These are phyloP conservation scores for Notamacropus eugenii DNA, from an alignment of 2,797 vertebrate genomes.

Conservation along the genomic window DNA sequence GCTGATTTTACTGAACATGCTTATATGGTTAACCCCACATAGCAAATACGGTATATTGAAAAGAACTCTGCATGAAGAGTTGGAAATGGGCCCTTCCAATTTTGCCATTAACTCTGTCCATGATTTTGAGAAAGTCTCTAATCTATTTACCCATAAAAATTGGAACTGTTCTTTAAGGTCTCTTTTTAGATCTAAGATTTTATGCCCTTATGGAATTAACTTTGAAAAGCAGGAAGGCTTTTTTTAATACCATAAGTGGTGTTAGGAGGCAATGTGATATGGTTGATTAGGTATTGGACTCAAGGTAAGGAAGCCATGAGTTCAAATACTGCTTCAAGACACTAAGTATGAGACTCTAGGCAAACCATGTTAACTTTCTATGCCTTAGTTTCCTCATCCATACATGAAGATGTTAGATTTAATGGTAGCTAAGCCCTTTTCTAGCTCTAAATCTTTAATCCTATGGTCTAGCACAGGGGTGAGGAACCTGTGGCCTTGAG, in stretches of 20 bases:
- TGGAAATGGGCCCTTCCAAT: background rate
- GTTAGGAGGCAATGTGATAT: background rate
- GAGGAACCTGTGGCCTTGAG: too few species aligned
- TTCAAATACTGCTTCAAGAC: background rate
- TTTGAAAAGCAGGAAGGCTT: background rate
- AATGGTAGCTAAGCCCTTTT: background rate
- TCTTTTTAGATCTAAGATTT: background rate
- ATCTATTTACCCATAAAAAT: background rate
- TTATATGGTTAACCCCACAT: background rate
- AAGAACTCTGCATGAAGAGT: background rate
- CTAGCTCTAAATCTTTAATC: background rate
- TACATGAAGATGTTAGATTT: background rate
- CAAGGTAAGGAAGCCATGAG: background rate
- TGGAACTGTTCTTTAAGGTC: background rate
- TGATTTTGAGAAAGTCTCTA: background rate
- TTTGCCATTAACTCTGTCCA: background rate
- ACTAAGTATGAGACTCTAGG: background rate
- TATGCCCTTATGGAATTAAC: background rate
- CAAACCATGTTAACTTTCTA: background rate
- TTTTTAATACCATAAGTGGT: background rate
- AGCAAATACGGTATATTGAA: background rate
- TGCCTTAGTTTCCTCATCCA: background rate
- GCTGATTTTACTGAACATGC: background rate
- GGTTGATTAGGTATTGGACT: background rate
- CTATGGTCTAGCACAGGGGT: background rate